Conservation (phyloP, 2,888 invertebrate genomes). For the Chrysolina americana region DNA sequence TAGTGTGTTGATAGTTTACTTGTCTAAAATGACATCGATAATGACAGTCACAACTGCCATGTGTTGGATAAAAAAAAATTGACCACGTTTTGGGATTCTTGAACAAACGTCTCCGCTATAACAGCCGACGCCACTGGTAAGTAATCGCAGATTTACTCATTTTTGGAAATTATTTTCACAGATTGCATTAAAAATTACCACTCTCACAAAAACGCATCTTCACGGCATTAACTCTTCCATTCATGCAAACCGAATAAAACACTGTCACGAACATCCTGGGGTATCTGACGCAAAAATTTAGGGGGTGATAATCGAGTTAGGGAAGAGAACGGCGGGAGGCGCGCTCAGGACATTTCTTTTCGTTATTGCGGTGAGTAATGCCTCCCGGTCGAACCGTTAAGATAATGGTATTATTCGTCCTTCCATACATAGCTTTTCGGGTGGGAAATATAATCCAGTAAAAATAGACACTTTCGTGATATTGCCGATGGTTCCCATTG, state of each 20-base stretch:
- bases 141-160: background rate
- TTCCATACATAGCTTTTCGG: constrained; percentile 29
- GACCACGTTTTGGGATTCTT: no score
- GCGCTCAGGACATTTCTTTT: constrained; percentile 41
- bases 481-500: background rate
- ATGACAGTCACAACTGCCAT: no score
- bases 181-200: background rate
- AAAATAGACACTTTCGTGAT: background rate
- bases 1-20: no score
- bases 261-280: constrained; percentile 40
- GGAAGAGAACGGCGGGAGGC: constrained; percentile 29
- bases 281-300: constrained; percentile 41
- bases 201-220: background rate
- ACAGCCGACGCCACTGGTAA: no score
- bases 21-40: no score
- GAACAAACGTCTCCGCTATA: no score
- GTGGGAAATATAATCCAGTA: background rate
- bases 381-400: constrained; percentile 43
- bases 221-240: background rate
- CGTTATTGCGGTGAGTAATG: constrained; percentile 46
- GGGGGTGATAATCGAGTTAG: constrained; percentile 44
- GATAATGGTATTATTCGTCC: constrained; percentile 40
- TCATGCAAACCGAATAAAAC: constrained; percentile 44
- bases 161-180: background rate
- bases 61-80: no score